These are phyloP conservation scores for Aepyceros melampus DNA, from an alignment of 2,113 vertebrate species.

Conservation along the genomic window DNA sequence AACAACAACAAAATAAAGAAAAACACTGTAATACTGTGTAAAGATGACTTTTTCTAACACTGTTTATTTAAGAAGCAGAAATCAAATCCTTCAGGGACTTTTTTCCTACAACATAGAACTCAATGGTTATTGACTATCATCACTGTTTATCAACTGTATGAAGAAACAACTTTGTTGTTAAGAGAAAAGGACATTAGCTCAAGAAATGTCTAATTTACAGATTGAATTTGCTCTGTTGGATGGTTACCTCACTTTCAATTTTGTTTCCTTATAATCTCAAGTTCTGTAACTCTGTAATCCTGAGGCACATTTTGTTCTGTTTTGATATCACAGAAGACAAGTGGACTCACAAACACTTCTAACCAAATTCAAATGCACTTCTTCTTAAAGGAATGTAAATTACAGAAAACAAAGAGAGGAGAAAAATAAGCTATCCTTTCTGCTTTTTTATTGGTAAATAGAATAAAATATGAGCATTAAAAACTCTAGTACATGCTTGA, in stretches of 20 bases:
- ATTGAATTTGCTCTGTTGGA: background rate
- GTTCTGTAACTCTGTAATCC: background rate
- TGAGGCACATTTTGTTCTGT: background rate
- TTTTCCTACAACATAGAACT: background rate
- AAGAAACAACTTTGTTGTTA: background rate
- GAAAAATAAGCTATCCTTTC: background rate
- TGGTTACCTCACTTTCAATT: background rate
- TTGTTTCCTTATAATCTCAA: background rate
- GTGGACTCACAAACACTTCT: background rate
- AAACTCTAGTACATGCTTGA: background rate
- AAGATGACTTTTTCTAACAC: background rate
- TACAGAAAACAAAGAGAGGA: background rate
- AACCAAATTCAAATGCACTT: background rate
- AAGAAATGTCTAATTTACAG: background rate
- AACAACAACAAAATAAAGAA: background rate
- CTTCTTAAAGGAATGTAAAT: background rate
- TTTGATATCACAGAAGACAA: background rate
- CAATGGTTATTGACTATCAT: background rate
- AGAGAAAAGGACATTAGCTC: background rate
- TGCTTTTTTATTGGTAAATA: background rate
- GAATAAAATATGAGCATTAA: background rate
- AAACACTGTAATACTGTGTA: background rate
- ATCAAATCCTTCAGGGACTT: background rate
- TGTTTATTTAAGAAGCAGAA: background rate
- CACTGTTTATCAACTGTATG: background rate